These are phyloP conservation scores for Phenganax stokvisi DNA, from an alignment of 92 coral and sea anemone genomes.

Conservation along the genomic window DNA sequence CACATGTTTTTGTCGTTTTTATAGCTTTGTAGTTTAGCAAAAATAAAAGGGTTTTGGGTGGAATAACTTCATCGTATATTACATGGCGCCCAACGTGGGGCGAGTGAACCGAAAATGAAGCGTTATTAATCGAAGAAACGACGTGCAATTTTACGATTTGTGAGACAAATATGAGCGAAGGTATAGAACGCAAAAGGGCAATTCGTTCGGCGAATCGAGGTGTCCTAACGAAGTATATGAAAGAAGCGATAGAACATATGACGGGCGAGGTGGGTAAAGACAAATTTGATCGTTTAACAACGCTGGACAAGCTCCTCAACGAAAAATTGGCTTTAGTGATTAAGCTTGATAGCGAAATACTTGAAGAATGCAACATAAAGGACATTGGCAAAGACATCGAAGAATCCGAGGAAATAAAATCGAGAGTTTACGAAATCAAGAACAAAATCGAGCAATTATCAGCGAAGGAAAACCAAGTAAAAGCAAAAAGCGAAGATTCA, in stretches of 20 bases:
- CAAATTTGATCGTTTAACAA: constrained; percentile 20
- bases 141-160: neutral
- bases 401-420: constrained; percentile 27
- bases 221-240: constrained; percentile 11
- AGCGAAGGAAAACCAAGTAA: neutral
- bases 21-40: no score
- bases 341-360: constrained; percentile 23
- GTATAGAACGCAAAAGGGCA: constrained; percentile 11
- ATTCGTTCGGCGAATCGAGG: constrained; percentile 28
- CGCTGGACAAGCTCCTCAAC: constrained; percentile 23
- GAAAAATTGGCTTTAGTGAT: constrained; percentile 20
- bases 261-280: neutral
- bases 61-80: neutral
- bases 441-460: constrained; percentile 6
- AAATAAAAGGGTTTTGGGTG: no score
- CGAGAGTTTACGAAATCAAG: constrained; percentile 21
- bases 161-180: constrained; percentile 2
- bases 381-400: constrained; percentile 21
- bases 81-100: constrained; percentile 12
- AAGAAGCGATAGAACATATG: constrained; percentile 11
- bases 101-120: neutral
- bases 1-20: no score
- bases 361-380: constrained; percentile 21
- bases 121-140: neutral
- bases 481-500: neutral